Conservation (phyloP, 1,140 invertebrate species). For the Vanessa tameamea region DNA sequence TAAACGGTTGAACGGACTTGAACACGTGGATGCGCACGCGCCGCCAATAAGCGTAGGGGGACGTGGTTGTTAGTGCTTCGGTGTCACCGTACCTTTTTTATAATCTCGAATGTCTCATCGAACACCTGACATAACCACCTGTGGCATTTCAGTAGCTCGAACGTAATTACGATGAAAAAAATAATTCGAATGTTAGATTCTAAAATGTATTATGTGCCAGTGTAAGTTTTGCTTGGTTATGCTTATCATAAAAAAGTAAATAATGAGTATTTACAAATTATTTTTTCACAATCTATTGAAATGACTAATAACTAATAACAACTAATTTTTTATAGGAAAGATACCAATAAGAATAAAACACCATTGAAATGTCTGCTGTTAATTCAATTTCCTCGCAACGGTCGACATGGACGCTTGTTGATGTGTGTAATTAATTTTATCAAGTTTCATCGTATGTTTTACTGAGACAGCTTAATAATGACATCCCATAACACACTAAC, state of each 20-base stretch:
- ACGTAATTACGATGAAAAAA: slow-evolving; percentile 1
- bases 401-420: slow-evolving; percentile 60
- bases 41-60: slow-evolving; percentile 41
- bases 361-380: slow-evolving; percentile 50
- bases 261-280: too few relatives aligned
- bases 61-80: slow-evolving; percentile 22
- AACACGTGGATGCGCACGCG: slow-evolving; percentile 68
- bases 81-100: slow-evolving; percentile 21
- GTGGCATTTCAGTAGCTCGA: slow-evolving; percentile 12
- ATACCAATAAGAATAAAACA: slow-evolving; percentile 23
- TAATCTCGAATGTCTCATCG: slow-evolving; percentile 23
- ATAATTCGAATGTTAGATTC: not conserved
- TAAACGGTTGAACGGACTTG: slow-evolving; percentile 31
- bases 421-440: slow-evolving; percentile 65
- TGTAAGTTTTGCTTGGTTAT: not conserved
- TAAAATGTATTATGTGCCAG: not conserved
- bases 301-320: too few relatives aligned
- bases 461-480: slow-evolving; percentile 58
- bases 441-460: slow-evolving; percentile 45
- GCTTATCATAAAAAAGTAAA: too few relatives aligned
- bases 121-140: slow-evolving; percentile 31
- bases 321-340: not conserved
- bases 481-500: not conserved
- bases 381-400: slow-evolving; percentile 68
- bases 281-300: too few relatives aligned